Percentiles rank a stretch among this genome's conserved stretches.
Evolutionary conservation across 2,888 invertebrate genomes (phyloP).

Genomic region (Laothoe populi): DNA sequence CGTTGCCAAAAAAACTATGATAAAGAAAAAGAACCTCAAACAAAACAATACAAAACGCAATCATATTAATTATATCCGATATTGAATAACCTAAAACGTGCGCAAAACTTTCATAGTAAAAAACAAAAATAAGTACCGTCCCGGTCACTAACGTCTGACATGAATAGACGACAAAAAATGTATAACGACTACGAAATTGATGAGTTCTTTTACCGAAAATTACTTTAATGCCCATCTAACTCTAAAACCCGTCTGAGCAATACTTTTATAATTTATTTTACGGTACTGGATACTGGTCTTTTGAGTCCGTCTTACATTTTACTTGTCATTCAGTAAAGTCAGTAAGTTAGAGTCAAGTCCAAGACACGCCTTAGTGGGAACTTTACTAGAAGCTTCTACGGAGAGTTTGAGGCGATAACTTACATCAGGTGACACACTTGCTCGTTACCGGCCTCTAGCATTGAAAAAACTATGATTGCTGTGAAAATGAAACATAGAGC

Average conservation of each 20-base stretch:
- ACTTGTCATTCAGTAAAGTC: too few species aligned
- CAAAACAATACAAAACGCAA: not conserved
- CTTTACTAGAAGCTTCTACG: too few species aligned
- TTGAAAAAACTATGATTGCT: too few species aligned
- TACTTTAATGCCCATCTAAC: slow-evolving; percentile 58
- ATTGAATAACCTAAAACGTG: slow-evolving; percentile 1
- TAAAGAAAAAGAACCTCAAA: not conserved
- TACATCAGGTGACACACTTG: too few species aligned
- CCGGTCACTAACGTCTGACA: slow-evolving; percentile 52
- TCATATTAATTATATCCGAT: not conserved
- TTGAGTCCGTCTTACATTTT: too few species aligned
- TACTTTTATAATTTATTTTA: too few species aligned
- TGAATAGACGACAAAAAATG: slow-evolving; percentile 57
- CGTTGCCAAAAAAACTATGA: not conserved
- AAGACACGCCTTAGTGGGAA: too few species aligned
- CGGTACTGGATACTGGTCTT: too few species aligned
- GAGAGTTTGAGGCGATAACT: too few species aligned
- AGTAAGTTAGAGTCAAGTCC: too few species aligned
- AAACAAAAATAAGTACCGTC: slow-evolving; percentile 34
- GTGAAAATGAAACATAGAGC: too few species aligned
- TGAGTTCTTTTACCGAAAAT: slow-evolving; percentile 68
- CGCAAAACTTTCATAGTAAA: not conserved
- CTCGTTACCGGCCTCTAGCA: too few species aligned
- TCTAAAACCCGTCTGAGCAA: slow-evolving; percentile 43
- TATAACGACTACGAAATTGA: slow-evolving; percentile 62